Evolutionary conservation across 2,113 vertebrate genomes (phyloP).

Genomic region (Cisticola juncidis): DNA sequence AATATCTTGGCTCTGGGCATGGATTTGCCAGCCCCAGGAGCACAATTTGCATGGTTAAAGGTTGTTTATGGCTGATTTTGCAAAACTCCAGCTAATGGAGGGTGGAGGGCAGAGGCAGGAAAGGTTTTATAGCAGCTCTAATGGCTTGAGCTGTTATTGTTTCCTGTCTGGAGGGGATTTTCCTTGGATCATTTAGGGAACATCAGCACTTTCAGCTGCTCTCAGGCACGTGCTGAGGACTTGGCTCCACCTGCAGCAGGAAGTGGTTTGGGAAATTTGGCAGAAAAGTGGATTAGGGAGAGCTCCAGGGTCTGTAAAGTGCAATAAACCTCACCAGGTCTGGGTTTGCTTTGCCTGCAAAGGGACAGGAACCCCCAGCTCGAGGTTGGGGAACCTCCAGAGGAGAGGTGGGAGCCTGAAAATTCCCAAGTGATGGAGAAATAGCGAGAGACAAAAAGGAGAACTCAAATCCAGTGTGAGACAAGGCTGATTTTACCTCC

Average conservation of each 20-base stretch:
- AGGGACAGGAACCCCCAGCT: not conserved
- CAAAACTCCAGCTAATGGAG: not conserved
- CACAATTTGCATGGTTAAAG: not conserved
- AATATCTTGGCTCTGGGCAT: not conserved
- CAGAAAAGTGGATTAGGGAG: not conserved
- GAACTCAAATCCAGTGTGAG: not conserved
- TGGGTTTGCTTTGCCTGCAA: not conserved
- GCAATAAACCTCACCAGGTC: fast-evolving
- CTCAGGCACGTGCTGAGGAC: not conserved
- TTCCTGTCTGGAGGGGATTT: slow-evolving; percentile 26
- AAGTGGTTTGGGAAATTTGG: not conserved
- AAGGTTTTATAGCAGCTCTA: not conserved
- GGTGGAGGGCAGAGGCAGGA: not conserved
- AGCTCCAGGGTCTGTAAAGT: not conserved
- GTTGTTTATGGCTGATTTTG: not conserved
- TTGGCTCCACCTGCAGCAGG: not conserved
- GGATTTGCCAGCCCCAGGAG: not conserved
- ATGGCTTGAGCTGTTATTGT: not conserved
- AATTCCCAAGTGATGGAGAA: not conserved
- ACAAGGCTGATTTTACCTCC: not conserved
- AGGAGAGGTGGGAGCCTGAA: not conserved
- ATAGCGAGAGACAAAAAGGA: not conserved
- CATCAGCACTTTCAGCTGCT: not conserved
- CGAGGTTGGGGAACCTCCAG: not conserved
- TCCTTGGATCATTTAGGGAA: not conserved